phyloP scores from a whole-genome alignment of 2,113 vertebrate species.

The Lota lota region DNA sequence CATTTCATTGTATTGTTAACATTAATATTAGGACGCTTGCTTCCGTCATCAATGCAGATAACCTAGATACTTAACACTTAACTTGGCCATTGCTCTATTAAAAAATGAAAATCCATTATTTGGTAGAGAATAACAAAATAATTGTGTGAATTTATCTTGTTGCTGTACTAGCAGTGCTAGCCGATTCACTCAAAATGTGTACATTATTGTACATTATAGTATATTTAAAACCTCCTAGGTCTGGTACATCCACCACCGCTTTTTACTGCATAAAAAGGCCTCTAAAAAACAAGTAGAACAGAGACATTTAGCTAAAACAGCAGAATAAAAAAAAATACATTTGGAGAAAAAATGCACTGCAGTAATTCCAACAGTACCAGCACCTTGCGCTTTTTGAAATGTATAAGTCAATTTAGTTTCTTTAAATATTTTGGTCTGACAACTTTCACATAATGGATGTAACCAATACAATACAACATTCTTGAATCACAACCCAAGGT shows the following conservation, averaged over 20 bases:
- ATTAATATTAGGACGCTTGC: background rate
- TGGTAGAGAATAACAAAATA: background rate
- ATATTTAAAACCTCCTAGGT: constrained; percentile 25
- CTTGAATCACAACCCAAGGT: constrained; percentile 1
- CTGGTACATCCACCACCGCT: constrained; percentile 20
- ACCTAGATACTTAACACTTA: too few species aligned
- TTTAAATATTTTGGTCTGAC: constrained; percentile 1
- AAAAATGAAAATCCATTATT: background rate
- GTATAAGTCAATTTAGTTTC: background rate
- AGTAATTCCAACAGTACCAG: too few species aligned
- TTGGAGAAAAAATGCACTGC: too few species aligned
- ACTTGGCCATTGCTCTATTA: too few species aligned
- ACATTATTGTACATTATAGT: constrained; percentile 66
- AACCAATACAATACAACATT: constrained; percentile 18
- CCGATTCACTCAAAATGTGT: constrained; percentile 33
- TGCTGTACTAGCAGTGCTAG: constrained; percentile 30
- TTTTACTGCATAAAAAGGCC: constrained; percentile 29
- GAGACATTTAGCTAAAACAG: too few species aligned
- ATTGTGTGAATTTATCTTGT: constrained; percentile 11
- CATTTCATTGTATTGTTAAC: too few species aligned
- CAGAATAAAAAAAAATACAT: too few species aligned
- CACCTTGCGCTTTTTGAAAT: too few species aligned
- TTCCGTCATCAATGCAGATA: background rate
- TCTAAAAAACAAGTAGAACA: constrained; percentile 4
- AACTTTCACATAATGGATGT: constrained; percentile 3